phyloP scores from a whole-genome alignment of 2,888 invertebrate genomes.

The Thymelicus sylvestris region DNA sequence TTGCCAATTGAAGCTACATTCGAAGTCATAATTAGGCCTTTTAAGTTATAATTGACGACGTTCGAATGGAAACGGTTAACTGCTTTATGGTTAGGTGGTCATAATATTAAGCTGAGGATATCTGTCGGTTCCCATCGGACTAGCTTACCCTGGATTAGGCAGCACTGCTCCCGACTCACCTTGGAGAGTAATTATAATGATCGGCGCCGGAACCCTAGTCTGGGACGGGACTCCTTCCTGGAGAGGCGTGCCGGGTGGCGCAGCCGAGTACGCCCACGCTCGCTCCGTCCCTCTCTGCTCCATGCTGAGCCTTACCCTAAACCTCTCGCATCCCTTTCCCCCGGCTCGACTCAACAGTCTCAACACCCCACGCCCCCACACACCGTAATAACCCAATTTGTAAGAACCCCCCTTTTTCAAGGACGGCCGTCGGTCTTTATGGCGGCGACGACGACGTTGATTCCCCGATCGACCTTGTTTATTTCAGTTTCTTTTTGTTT shows the following conservation, averaged over 20 bases:
- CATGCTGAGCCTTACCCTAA: conserved; percentile 42
- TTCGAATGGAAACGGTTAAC: conserved; percentile 70
- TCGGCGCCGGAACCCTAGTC: conserved; percentile 80
- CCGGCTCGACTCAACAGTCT: conserved; percentile 71
- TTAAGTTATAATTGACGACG: conserved; percentile 70
- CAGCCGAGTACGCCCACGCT: conserved; percentile 79
- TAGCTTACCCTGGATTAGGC: conserved; percentile 71
- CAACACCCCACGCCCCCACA: conserved; percentile 74
- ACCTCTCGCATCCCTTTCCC: conserved; percentile 57
- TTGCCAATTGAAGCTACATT: conserved; percentile 13
- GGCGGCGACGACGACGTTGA: conserved; percentile 84
- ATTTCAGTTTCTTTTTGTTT: conserved; percentile 85
- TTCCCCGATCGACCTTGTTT: conserved; percentile 81
- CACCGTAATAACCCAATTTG: conserved; percentile 85
- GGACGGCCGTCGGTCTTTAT: conserved; percentile 85
- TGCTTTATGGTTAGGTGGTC: conserved; percentile 72
- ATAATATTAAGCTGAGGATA: conserved; percentile 70
- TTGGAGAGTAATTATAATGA: conserved; percentile 85
- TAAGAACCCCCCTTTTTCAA: conserved; percentile 84
- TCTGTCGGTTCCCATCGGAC: conserved; percentile 68
- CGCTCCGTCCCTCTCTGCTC: conserved; percentile 58
- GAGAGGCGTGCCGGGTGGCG: conserved; percentile 82
- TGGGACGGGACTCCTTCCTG: conserved; percentile 79
- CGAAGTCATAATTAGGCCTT: conserved; percentile 56
- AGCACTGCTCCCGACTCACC: conserved; percentile 76